Evolutionary conservation across 2,113 vertebrate species (phyloP), one percentile per base, ranked within the genome.

Genomic region (Mionectes macconnelli): DNA sequence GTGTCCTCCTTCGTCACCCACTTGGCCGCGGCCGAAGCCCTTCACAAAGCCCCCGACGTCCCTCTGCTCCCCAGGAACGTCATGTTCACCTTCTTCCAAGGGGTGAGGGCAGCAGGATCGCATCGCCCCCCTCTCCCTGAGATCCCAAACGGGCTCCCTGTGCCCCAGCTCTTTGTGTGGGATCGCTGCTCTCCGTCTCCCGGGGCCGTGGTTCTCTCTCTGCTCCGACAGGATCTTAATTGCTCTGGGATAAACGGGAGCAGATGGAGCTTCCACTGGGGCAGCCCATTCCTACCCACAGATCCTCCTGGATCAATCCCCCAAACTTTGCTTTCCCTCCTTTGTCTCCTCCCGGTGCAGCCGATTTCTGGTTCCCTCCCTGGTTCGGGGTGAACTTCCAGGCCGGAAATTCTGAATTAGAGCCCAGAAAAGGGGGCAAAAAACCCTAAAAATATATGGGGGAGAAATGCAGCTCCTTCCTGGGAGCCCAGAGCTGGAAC

Each of bases 61-160:
- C 42, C 94, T 27, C 2, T 97, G 59, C 25, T 98, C 87, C 96
- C 97, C 35, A 97, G 92, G 45, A 99, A 98, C 66, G 98, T 99
- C 75, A 97, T 99, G 97, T 99, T 99, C 86, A 95, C 98, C 91
- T 99, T 99, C 97, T 99, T 99, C 94, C 99, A 99, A 75, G 99
- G 99, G 98, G 99, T 99, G 81, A 96, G 98, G 96, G 35, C 73
- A 24, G 44, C 2, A 2, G 47, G 62, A 42, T 39, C 35, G 7
- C 44, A 3, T 19, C 50, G 8, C 50, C 4, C 21, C 33, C 21
- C 12, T 13, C 53, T 19, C 44, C 15, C 57, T 13, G 16, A 30
- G 37, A 40, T 21, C 18, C 60, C 39, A 45, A 25, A 63, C 9
- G 39, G 42, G 33, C 35, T 75, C 24, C 31, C 19, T n/a, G 18